Evolutionary conservation across 2,888 invertebrate species (phyloP), one percentile per base, ranked within the genome.

Genomic region (Scaptodrosophila latifasciaeformis): DNA sequence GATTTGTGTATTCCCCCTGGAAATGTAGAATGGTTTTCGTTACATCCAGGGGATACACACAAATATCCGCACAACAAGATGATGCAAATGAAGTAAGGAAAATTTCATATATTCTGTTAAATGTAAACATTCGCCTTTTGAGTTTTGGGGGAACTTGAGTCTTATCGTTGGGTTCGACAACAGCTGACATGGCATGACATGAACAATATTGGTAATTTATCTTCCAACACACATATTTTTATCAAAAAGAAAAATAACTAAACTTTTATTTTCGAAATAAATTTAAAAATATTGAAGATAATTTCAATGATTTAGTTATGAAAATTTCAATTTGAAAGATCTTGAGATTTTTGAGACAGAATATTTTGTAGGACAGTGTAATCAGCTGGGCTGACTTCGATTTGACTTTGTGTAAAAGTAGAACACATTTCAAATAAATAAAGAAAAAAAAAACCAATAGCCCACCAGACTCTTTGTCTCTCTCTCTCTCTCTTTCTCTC

Each of bases 11-110:
- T 19, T 48, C 48, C 2, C 48, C 48, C 27, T 48, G 48, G 1
- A 48, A 12, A 3, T 48, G 48, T 12, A 48, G 13, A 7, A 39
- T 39, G 15, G 48, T 48, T 17, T 48, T 48, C 7, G 39, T 29
- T 13, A 48, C 39, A 30, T 48, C 48, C 5, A 48, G 39, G 18
- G 48, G 48, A 48, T 29, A 48, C 9, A 39, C 39, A n/a, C 27
- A 37, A 10, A 39, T 1, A 18, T 48, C 48, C 4, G 48, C 48
- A 30, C 39, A 39, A 9, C 27, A 13, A 3, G 39, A 24, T 1
- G 48, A 27, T 12, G 18, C 18, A 6, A 39, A 15, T 7, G 39
- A 37, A 2, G 40, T 40, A 5, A 40, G 5, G 13, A 13, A 48
- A 6, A 18, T n/a, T 30, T 30, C 30, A 2, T n/a, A n/a, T n/a